Conservation (phyloP, 2,113 vertebrate species). For the Chaetorhynchus papuensis region DNA sequence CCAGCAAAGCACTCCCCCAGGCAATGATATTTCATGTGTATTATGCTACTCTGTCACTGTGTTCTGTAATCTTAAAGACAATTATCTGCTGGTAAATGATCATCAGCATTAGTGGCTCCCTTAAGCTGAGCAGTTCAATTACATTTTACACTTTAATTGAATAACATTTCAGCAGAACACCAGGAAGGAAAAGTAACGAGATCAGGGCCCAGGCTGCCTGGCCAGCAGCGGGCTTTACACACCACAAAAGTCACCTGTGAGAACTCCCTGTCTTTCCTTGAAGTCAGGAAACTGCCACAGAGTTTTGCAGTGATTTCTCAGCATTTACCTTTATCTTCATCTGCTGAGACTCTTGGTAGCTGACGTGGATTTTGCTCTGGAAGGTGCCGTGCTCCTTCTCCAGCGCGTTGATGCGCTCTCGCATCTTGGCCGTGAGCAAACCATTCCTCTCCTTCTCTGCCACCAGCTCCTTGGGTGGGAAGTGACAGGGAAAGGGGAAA, state of each 20-base stretch:
- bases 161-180: background rate
- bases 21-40: background rate
- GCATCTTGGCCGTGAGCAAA: constrained; percentile 82
- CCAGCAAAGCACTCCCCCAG: background rate
- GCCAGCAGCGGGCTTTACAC: background rate
- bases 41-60: background rate
- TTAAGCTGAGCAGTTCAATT: background rate
- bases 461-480: constrained; percentile 83
- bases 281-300: background rate
- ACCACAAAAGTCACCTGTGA: background rate
- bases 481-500: background rate
- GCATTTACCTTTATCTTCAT: constrained; percentile 89
- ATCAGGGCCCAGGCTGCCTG: background rate
- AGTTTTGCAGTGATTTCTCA: background rate
- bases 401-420: constrained; percentile 84
- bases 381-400: constrained; percentile 89
- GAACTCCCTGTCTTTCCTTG: background rate
- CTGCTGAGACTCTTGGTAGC: constrained; percentile 86
- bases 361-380: constrained; percentile 90
- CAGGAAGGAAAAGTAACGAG: background rate
- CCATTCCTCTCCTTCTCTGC: constrained; percentile 87
- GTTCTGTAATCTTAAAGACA: background rate
- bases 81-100: background rate
- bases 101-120: background rate
- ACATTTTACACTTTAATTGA: background rate